A percentile compares a stretch with the other conserved stretches of the same genome.
phyloP scores from a whole-genome alignment of 1,140 invertebrate genomes.

The Coptotermes formosanus region DNA sequence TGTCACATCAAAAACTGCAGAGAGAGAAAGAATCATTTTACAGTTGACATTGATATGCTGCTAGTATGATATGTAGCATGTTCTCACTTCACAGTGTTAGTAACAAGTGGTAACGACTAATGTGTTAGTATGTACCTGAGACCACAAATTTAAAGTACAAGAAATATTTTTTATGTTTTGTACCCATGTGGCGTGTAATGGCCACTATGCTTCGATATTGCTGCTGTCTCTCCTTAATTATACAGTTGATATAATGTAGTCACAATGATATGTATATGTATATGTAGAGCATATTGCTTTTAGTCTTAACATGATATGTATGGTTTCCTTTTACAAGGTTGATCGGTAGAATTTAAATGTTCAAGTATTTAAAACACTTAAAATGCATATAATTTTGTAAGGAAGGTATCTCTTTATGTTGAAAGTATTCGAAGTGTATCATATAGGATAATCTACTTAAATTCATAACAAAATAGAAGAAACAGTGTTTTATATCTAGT shows the following conservation, averaged over 20 bases:
- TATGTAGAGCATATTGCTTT: constrained; percentile 18
- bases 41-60: constrained; percentile 5
- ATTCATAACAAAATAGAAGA: too few relatives aligned
- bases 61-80: background rate
- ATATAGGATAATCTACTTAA: too few relatives aligned
- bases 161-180: constrained; percentile 13
- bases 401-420: background rate
- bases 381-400: background rate
- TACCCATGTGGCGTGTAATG: background rate
- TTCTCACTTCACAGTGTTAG: background rate
- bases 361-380: background rate
- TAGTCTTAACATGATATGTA: constrained; percentile 23
- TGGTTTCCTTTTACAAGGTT: background rate
- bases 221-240: background rate
- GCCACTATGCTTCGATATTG: background rate
- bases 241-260: background rate
- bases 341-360: background rate
- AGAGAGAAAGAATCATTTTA: background rate
- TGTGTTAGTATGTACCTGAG: background rate
- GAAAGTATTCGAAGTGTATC: background rate
- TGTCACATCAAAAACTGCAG: background rate
- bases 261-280: constrained; percentile 19
- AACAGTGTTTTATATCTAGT: too few relatives aligned
- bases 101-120: background rate
- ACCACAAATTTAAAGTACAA: constrained; percentile 21